Base-by-base conservation (phyloP, 2,797 vertebrate genomes). In the Spondyliosoma cantharus region DNA sequence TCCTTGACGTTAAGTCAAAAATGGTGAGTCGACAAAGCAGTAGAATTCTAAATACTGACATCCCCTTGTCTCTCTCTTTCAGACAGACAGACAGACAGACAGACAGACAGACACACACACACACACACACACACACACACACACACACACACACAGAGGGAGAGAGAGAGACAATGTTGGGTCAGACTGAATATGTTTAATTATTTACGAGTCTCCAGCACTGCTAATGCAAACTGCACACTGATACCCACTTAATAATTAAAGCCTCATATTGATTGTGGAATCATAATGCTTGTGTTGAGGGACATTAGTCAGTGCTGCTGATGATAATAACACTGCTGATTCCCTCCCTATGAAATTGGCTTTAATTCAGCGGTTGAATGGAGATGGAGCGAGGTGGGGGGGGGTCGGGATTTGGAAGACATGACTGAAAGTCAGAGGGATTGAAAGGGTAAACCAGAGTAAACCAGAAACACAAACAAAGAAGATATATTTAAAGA, bases 231-330 rank as follows among this genome's bases (percentile, higher is more conserved):
- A 89, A 91, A 89, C 87, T 66, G 68, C 87, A 87, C 86, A 93
- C 78, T 69, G 75, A 91, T 85, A 83, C 71, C 86, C 83, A 78
- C 87, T 94, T 88, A 92, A 94, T 94, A 91, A 93, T 94, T 92
- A 89, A 93, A 92, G 85, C 69, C 79, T 72, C 16, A 17, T 86
- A 93, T 93, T 89, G 92, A 93, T 91, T 91, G 90, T 88, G 90
- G 85, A 89, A 91, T 89, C 88, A 90, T 80, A 86, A 80, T 82
- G 82, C 85, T 89, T 85, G 86, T 77, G 88, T 88, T 88, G 81
- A 87, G 86, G 89, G 86, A 82, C 87, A 90, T 90, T 92, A 91
- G 80, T 91, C 88, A 89, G 85, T 45, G 69, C 82, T 70, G 82
- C 74, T 81, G 82, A 85, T 87, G 83, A 88, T 90, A 87, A 90